A percentile compares a stretch with the other conserved stretches of the same genome.
Conservation (phyloP, 2,797 vertebrate species). For the Phaenicophaeus curvirostris region DNA sequence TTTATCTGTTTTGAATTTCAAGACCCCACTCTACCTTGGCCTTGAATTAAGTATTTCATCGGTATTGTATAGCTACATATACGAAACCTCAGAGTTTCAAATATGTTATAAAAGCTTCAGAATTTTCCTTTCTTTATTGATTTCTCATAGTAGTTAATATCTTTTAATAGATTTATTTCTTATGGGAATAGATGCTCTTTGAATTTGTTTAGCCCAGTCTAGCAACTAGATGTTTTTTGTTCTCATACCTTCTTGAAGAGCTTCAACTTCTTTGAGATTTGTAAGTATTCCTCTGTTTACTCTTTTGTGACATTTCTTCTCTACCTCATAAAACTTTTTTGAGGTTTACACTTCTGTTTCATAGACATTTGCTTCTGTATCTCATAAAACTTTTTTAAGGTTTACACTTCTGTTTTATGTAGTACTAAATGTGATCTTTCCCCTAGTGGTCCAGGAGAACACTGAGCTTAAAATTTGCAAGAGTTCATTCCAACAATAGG, state of each 20-base stretch:
- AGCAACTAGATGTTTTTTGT: neutral
- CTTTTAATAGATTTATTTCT: neutral
- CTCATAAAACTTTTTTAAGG: too few relatives aligned
- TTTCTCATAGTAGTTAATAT: neutral
- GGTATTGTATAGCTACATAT: neutral
- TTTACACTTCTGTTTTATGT: too few relatives aligned
- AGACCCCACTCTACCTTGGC: neutral
- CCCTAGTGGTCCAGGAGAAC: neutral
- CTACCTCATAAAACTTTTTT: neutral
- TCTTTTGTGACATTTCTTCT: neutral
- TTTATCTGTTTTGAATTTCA: neutral
- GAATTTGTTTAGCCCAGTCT: neutral
- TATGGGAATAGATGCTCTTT: neutral
- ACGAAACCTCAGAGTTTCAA: neutral
- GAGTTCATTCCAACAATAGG: neutral
- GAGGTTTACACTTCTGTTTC: neutral
- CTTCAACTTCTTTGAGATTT: neutral
- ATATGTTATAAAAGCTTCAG: neutral
- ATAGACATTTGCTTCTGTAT: too few relatives aligned
- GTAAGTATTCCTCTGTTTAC: fast-evolving
- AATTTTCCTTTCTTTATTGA: neutral
- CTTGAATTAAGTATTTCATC: neutral
- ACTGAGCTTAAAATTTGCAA: neutral
- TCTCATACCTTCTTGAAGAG: neutral
- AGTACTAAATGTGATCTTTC: neutral